These are phyloP conservation scores for Actinia tenebrosa DNA, from an alignment of 64 coral and sea anemone species.

Conservation along the genomic window DNA sequence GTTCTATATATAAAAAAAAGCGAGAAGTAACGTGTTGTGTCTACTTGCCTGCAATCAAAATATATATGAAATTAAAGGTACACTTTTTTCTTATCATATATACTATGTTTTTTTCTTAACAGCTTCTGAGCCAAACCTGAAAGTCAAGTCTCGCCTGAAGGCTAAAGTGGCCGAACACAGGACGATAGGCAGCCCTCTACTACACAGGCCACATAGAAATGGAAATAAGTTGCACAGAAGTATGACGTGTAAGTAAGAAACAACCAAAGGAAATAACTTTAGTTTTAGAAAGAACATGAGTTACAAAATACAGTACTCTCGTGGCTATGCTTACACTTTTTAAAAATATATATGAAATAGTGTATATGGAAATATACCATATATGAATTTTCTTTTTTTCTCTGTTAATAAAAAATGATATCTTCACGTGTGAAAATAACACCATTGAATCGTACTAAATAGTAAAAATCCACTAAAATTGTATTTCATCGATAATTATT, in stretches of 20 bases:
- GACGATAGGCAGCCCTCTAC: slow-evolving; percentile 70
- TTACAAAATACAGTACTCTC: neutral
- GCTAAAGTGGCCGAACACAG: slow-evolving; percentile 72
- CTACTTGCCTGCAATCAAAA: no score
- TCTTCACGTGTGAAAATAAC: no score
- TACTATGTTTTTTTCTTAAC: neutral
- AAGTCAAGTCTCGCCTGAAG: slow-evolving; percentile 85
- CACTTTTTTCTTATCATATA: neutral
- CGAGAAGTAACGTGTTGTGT: no score
- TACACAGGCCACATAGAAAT: slow-evolving; percentile 61
- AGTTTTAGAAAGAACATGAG: neutral
- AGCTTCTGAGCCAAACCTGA: slow-evolving; percentile 97
- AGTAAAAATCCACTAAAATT: no score
- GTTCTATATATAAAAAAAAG: no score
- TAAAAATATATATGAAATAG: no score
- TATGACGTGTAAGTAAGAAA: slow-evolving; percentile 58
- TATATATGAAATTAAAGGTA: no score
- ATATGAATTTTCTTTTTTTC: no score
- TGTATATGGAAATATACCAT: no score
- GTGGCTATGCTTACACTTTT: neutral
- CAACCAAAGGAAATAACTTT: neutral
- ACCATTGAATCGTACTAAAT: no score
- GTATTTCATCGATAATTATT: no score
- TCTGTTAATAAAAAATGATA: no score
- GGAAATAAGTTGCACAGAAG: slow-evolving; percentile 74